phyloP scores from a whole-genome alignment of 2,113 vertebrate species.

The Cephalopterus ornatus region DNA sequence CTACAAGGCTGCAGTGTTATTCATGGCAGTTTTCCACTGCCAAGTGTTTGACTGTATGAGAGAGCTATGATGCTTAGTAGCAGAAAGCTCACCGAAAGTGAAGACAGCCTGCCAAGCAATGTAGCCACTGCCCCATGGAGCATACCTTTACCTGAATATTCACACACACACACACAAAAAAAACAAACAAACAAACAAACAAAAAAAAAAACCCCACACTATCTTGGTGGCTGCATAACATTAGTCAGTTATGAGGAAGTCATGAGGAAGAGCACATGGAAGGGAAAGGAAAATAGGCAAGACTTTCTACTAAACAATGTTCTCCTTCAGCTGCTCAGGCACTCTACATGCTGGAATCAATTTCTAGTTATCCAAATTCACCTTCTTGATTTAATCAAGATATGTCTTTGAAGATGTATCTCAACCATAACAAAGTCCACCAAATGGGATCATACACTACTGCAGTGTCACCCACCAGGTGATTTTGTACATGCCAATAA shows the following conservation, averaged over 20 bases:
- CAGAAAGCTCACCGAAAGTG: conserved; percentile 6
- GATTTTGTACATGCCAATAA: not conserved
- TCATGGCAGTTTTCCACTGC: conserved; percentile 10
- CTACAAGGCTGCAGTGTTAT: conserved; percentile 1
- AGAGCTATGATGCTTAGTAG: not conserved
- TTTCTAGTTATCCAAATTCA: not conserved
- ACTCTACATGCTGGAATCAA: not conserved
- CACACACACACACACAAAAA: not conserved
- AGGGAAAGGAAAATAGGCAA: not conserved
- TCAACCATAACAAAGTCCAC: not conserved
- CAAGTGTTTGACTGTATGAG: not conserved
- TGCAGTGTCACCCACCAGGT: not conserved
- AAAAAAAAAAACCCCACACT: not conserved
- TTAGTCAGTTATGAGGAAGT: too few species aligned
- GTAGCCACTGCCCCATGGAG: not conserved
- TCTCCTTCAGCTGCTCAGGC: not conserved
- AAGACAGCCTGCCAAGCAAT: not conserved
- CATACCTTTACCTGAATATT: not conserved
- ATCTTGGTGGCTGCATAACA: not conserved
- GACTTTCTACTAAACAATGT: not conserved
- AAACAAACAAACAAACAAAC: not conserved
- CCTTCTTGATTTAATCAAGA: not conserved
- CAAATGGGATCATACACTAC: not conserved
- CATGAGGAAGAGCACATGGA: not conserved
- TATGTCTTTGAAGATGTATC: not conserved